Conservation (phyloP, 1,140 invertebrate species). For the Glomeris maerens region DNA sequence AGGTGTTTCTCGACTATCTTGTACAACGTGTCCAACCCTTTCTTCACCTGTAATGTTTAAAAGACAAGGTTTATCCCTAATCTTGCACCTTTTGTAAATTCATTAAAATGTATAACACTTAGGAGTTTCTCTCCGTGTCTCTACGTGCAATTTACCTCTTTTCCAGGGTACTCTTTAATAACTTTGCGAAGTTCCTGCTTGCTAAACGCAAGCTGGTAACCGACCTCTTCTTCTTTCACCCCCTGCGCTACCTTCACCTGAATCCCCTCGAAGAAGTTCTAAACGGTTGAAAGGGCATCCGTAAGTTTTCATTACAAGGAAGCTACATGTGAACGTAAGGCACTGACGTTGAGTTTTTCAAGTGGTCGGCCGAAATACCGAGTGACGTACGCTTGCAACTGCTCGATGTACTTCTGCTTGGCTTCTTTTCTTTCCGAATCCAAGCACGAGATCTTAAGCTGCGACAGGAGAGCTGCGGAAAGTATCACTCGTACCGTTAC, state of each 20-base stretch:
- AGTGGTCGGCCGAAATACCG: constrained; percentile 87
- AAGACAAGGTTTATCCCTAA: background rate
- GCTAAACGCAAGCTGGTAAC: constrained; percentile 93
- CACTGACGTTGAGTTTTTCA: constrained; percentile 80
- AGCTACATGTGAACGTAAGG: constrained; percentile 8
- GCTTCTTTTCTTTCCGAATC: constrained; percentile 80
- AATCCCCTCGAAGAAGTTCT: constrained; percentile 91
- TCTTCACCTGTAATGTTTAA: constrained; percentile 52
- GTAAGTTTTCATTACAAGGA: constrained; percentile 1
- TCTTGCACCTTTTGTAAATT: too few species aligned
- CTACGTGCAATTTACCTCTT: constrained; percentile 41
- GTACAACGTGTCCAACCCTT: constrained; percentile 86
- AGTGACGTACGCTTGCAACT: constrained; percentile 78
- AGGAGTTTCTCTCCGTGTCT: background rate
- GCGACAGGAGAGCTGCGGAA: constrained; percentile 52
- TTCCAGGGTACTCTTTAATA: constrained; percentile 85
- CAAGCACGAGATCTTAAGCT: constrained; percentile 79
- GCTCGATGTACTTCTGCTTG: constrained; percentile 79
- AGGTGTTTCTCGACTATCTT: constrained; percentile 95
- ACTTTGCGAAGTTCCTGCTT: constrained; percentile 93
- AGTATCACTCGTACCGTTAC: background rate
- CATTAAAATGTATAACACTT: constrained; percentile 8
- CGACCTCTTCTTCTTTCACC: constrained; percentile 92
- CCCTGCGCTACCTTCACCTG: constrained; percentile 78
- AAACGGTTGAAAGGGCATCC: background rate